Evolutionary conservation across 1,140 invertebrate genomes (phyloP), one percentile per base, ranked within the genome.

Genomic region (Zeugodacus cucurbitae): DNA sequence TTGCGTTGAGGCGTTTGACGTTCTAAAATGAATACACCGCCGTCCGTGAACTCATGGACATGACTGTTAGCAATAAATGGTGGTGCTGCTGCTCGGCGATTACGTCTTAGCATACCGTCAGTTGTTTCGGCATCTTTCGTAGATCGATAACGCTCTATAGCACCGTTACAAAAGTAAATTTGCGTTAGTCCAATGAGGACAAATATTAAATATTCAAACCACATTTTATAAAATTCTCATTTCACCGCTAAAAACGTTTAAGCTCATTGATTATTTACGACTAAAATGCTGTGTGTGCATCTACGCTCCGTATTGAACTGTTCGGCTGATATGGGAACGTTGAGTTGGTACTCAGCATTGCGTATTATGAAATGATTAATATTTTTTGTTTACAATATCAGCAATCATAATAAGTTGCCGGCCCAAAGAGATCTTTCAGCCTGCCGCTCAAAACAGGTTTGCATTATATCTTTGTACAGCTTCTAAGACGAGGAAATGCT

Each of bases 261-360:
- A 20, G 10, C 6, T 67, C 26, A 29, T 29, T 29, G 62, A 67
- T 14, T 32, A 29, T 26, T n/a, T 67, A 17, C 62, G 62, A 67
- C 34, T 17, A 10, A 20, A 37, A 41, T 74, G 70, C 20, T 74
- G 70, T 41, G 37, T 37, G 2, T 74, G 10, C 34, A 74, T 74
- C 70, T 74, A 34, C 70, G 37, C 70, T 74, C 70, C 37, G n/a
- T 74, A 11, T 74, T 8, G 34, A 74, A 74, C 70, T 74, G 70
- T 20, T 41, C 70, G 70, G 44, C 34, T 37, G 32, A 74, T 29
- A 41, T 74, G 37, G 17, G 44, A 44, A 20, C 20, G 70, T n/a
- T 41, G 22, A 74, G 0, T 20, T 5, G 44, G 5, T 41, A 17
- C 29, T 67, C 26, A 62, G 22, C n/a, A 26, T 11, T 26, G 59